Conservation (phyloP, 1,140 invertebrate genomes). For the Hylaeus anthracinus region DNA sequence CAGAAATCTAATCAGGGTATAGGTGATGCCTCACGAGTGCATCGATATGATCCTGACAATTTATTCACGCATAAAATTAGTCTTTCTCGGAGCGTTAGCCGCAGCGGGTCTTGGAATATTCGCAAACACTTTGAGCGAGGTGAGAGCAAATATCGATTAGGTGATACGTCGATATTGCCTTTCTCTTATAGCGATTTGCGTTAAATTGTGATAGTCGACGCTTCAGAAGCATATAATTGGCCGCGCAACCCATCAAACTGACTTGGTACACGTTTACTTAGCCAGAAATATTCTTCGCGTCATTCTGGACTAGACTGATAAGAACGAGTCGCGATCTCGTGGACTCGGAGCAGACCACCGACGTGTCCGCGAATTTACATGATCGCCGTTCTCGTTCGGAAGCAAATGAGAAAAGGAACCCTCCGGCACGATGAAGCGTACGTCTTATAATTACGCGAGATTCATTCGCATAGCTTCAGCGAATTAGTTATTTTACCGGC, state of each 20-base stretch:
- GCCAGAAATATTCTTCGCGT: slow-evolving; percentile 41
- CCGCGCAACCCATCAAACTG: not conserved
- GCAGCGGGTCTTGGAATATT: too few species aligned
- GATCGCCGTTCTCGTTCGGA: slow-evolving; percentile 9
- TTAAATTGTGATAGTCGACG: not conserved
- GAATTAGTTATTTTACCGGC: slow-evolving; percentile 2
- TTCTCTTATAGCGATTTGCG: not conserved
- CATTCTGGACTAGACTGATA: slow-evolving; percentile 49
- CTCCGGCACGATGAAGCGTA: slow-evolving; percentile 11
- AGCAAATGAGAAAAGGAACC: slow-evolving; percentile 38
- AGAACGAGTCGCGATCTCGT: not conserved
- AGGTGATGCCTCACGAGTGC: not conserved
- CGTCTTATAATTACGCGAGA: slow-evolving; percentile 43
- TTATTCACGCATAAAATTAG: not conserved
- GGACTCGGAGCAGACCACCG: slow-evolving; percentile 6
- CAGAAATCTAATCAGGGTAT: not conserved
- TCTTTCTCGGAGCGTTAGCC: not conserved
- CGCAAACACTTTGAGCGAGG: not conserved
- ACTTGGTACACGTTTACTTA: slow-evolving; percentile 22
- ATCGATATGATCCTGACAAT: not conserved
- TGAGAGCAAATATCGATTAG: not conserved
- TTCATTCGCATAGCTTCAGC: slow-evolving; percentile 26
- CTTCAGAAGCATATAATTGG: not conserved
- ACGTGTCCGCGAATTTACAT: not conserved
- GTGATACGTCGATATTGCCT: not conserved